Evolutionary conservation across 1,140 invertebrate species (phyloP), one percentile per base, ranked within the genome.

Genomic region (Eurosta solidaginis): DNA sequence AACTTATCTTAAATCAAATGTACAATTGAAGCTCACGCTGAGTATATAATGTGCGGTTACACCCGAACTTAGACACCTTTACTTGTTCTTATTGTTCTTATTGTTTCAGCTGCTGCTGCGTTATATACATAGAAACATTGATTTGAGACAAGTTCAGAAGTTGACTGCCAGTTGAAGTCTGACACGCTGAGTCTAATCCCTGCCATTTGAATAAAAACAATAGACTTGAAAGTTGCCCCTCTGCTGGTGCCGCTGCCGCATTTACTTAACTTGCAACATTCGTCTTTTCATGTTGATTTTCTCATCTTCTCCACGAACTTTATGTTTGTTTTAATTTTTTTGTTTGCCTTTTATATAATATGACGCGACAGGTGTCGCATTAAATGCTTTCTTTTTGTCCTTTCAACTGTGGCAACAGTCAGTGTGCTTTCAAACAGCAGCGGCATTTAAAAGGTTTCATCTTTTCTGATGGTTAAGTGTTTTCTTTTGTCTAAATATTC

Each of bases 171-270:
- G 59, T 68, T 68, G 59, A 40, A 68, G 59, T 40, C 59, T 68
- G 59, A 68, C 59, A 42, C 59, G 59, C 59, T 40, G n/a, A 36
- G 40, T 40, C 33, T 68, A 68, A 68, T 68, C 59, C 36, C 33
- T 42, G 33, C 33, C 59, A 68, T 68, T 68, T 68, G 59, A 68
- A 68, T 68, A 68, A 68, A 68, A 68, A 68, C 36, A 68, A 68
- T 68, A 68, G 33, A 68, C 59, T 40, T 9, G 1, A 1, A 14
- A 17, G 17, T 14, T 17, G 14, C 45, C 45, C 45, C 14, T 12
- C n/a, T n/a, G n/a, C n/a, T n/a, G n/a, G n/a, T n/a, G n/a, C n/a
- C 45, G 12, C 45, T 14, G n/a, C 7, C 14, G 17, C 1, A 7
- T 10, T 20, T 33, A 36, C 14, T 40, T 36, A 40, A 42, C 33